A percentile compares a stretch with the other conserved stretches of the same genome.
Conservation (phyloP, 2,797 vertebrate genomes). For the Pteronotus mesoamericanus region DNA sequence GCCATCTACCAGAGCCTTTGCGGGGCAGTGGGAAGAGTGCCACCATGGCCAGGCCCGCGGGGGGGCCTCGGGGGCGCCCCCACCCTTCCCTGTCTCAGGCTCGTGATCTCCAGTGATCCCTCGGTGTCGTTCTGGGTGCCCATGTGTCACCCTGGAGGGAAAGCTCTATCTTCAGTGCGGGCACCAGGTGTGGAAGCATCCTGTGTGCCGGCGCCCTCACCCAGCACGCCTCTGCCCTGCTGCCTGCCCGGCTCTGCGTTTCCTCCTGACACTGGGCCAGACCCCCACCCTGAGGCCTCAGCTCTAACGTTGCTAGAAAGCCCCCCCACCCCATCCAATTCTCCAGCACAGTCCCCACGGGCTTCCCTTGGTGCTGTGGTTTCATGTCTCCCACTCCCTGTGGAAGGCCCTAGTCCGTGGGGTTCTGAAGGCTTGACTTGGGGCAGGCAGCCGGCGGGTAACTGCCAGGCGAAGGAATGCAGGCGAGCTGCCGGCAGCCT, state of each 20-base stretch:
- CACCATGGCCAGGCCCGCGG: not conserved
- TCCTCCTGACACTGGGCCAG: not conserved
- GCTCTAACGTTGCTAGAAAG: not conserved
- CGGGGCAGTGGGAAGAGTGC: not conserved
- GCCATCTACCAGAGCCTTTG: not conserved
- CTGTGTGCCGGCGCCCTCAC: not conserved
- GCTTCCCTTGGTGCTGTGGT: not conserved
- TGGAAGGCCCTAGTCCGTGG: not conserved
- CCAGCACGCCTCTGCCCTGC: not conserved
- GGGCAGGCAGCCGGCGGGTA: not conserved
- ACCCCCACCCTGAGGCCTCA: not conserved
- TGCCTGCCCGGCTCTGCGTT: not conserved
- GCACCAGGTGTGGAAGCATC: not conserved
- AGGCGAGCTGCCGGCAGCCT: not conserved
- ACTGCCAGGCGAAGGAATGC: not conserved
- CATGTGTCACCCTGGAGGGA: not conserved
- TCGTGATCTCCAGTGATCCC: not conserved
- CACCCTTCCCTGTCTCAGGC: not conserved
- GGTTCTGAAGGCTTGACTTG: not conserved
- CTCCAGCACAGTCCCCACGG: not conserved
- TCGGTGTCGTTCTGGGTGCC: not conserved
- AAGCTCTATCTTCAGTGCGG: not conserved
- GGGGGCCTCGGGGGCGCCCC: not conserved
- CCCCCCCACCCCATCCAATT: not conserved
- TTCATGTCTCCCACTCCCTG: not conserved